Conservation (phyloP, 1,140 invertebrate species). For the Metaphire vulgaris region DNA sequence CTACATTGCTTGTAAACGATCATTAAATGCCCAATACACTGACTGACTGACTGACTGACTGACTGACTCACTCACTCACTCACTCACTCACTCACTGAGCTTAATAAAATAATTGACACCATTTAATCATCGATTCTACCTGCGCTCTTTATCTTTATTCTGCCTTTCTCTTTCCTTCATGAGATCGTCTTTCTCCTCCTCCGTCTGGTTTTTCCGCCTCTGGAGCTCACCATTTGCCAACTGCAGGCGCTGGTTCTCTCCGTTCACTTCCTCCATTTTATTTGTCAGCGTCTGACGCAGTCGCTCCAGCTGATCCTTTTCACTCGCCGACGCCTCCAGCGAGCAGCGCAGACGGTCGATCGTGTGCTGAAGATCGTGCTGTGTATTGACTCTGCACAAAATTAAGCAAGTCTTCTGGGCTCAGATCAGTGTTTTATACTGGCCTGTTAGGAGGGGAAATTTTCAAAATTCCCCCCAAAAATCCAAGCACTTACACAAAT, state of each 20-base stretch:
- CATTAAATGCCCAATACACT: no score
- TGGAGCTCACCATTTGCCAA: constrained; percentile 49
- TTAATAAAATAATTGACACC: no score
- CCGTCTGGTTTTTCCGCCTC: constrained; percentile 46
- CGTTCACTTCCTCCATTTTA: background rate
- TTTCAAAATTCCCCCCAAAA: no score
- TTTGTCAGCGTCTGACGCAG: background rate
- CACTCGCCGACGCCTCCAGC: background rate
- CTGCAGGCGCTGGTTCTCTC: background rate
- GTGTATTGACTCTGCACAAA: background rate
- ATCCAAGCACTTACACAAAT: no score
- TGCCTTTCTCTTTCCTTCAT: constrained; percentile 49
- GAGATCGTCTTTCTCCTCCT: constrained; percentile 52
- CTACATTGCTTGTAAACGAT: no score
- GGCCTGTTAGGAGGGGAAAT: no score
- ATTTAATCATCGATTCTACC: constrained; percentile 41
- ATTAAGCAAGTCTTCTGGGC: background rate
- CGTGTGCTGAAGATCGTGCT: background rate
- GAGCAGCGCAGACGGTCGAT: background rate
- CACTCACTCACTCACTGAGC: no score
- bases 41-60: no score
- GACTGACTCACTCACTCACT: no score
- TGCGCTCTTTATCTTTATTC: constrained; percentile 52
- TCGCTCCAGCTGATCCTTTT: background rate
- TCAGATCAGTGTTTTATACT: no score